Conservation (phyloP, 2,113 vertebrate species). For the Heterotilapia buettikoferi region DNA sequence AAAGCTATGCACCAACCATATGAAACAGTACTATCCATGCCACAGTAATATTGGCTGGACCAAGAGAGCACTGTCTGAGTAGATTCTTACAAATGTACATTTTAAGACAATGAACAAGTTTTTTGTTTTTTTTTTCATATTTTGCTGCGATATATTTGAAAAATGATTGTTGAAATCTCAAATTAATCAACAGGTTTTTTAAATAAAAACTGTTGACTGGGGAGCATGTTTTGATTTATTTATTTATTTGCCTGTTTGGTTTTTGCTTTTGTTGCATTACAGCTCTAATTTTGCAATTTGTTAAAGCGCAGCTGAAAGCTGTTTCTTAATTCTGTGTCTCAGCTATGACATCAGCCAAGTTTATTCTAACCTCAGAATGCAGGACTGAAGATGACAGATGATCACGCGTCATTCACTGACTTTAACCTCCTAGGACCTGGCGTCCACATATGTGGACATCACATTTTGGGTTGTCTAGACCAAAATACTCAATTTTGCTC, state of each 20-base stretch:
- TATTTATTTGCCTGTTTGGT: background rate
- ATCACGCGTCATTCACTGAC: background rate
- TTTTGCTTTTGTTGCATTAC: background rate
- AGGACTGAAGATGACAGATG: background rate
- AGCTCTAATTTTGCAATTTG: background rate
- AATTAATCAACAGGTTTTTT: background rate
- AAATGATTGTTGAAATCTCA: background rate
- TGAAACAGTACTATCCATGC: background rate
- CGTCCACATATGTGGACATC: background rate
- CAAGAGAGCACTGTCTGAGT: background rate
- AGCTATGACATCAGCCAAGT: background rate
- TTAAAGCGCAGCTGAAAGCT: background rate
- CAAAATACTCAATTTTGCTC: background rate
- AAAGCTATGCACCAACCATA: conserved; percentile 22
- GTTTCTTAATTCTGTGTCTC: background rate
- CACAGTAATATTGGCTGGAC: background rate
- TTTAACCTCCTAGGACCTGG: background rate
- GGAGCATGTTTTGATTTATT: background rate
- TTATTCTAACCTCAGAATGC: background rate
- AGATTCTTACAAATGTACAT: background rate
- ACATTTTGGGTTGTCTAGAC: background rate
- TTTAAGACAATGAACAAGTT: background rate
- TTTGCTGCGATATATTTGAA: background rate
- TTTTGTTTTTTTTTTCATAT: accelerated
- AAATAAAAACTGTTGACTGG: background rate